Conservation (phyloP, 1,140 invertebrate species). For the Brachionus plicatilis region DNA sequence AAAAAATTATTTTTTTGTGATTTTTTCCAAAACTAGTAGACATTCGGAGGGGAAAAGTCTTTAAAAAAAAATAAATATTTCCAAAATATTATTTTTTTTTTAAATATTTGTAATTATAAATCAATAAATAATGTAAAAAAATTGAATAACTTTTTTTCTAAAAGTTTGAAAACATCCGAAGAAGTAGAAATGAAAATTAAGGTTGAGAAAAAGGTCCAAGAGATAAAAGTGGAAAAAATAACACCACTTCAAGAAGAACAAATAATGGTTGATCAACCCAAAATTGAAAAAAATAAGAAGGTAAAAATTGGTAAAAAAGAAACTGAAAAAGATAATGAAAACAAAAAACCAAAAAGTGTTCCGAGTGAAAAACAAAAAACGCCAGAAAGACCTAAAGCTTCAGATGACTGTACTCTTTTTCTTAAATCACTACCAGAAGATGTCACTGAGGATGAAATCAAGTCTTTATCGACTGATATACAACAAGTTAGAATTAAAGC, state of each 20-base stretch:
- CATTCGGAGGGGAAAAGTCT: too few species aligned
- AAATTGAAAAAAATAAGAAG: conserved; percentile 39
- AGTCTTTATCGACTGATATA: conserved; percentile 62
- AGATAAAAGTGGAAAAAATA: not conserved
- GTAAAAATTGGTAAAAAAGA: conserved; percentile 9
- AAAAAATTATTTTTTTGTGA: too few species aligned
- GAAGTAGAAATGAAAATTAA: not conserved
- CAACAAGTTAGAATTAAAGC: conserved; percentile 61
- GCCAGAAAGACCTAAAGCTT: conserved; percentile 1
- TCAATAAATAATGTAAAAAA: too few species aligned
- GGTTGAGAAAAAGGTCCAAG: not conserved
- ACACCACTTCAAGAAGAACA: not conserved
- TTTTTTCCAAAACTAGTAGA: too few species aligned
- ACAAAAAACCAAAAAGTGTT: conserved; percentile 34
- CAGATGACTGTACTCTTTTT: conserved; percentile 61
- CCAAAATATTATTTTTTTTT: too few species aligned
- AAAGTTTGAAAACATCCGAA: too few species aligned
- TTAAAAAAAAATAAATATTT: too few species aligned
- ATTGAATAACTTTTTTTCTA: too few species aligned
- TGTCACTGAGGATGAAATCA: conserved; percentile 72
- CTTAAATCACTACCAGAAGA: conserved; percentile 78
- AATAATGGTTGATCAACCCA: not conserved
- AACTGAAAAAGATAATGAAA: not conserved
- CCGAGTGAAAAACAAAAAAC: conserved; percentile 40
- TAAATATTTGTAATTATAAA: too few species aligned